Evolutionary conservation across 2,113 vertebrate genomes (phyloP).

Genomic region (Anseranas semipalmata): DNA sequence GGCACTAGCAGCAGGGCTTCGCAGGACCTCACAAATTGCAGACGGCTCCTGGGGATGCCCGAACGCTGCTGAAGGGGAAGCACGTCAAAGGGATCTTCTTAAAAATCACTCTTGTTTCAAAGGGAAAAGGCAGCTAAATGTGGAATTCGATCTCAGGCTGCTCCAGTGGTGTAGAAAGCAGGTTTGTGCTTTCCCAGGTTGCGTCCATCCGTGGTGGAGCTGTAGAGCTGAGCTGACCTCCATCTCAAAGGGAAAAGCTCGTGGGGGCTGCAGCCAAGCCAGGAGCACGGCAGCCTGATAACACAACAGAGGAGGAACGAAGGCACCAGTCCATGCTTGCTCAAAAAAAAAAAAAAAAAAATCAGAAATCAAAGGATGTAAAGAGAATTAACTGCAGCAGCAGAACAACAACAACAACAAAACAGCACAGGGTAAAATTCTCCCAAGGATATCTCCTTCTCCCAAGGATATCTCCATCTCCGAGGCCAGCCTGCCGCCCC

Average conservation of each 20-base stretch:
- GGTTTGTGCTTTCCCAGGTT: not conserved
- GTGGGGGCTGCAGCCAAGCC: not conserved
- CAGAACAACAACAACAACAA: not conserved
- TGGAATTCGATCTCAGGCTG: not conserved
- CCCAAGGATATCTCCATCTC: not conserved
- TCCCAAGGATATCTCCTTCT: too few relatives aligned
- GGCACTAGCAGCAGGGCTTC: not conserved
- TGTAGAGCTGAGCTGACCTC: not conserved
- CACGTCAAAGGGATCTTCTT: not conserved
- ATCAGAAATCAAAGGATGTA: not conserved
- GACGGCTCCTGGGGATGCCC: not conserved
- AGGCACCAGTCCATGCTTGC: rapidly evolving
- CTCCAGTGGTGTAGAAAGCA: not conserved
- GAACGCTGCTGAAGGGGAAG: not conserved
- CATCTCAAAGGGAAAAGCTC: not conserved
- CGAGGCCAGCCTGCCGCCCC: not conserved
- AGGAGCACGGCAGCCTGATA: not conserved
- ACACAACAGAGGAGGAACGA: not conserved
- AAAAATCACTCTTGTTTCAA: not conserved
- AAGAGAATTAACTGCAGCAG: not conserved
- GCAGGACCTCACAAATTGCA: not conserved
- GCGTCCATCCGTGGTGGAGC: not conserved
- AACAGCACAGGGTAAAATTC: not conserved
- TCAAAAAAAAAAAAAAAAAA: too few relatives aligned
- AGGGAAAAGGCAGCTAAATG: not conserved